Evolutionary conservation across 2,888 invertebrate species (phyloP).

Genomic region (Mystacides longicornis): DNA sequence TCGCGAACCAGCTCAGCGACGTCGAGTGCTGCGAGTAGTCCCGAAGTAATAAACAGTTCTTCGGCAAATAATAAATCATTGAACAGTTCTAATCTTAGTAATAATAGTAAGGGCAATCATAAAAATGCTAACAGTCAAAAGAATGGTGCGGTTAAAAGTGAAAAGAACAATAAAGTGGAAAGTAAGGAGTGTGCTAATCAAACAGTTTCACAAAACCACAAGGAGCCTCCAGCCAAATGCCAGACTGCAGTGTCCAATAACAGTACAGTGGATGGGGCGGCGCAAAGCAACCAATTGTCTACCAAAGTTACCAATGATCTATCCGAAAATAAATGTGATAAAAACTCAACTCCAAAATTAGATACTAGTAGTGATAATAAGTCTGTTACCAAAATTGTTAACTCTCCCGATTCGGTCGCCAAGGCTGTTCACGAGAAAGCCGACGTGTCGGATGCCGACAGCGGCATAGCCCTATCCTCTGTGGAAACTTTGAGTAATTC

Average conservation of each 20-base stretch:
- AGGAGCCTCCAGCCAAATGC: not conserved
- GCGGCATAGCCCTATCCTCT: conserved; percentile 11
- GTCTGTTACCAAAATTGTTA: not conserved
- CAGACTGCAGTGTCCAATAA: not conserved
- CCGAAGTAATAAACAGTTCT: conserved; percentile 6
- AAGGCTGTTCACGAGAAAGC: conserved; percentile 4
- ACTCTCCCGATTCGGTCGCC: not conserved
- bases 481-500: conserved; percentile 3
- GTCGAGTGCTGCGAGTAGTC: conserved; percentile 13
- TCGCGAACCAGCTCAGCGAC: conserved; percentile 11
- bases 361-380: not conserved
- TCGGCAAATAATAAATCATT: not conserved
- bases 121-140: not conserved
- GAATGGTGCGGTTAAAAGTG: not conserved
- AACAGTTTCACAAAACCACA: not conserved
- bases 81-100: not conserved
- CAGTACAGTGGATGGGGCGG: not conserved
- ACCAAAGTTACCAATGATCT: conserved; percentile 4
- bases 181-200: not conserved
- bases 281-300: not conserved
- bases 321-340: not conserved
- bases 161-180: not conserved
- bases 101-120: conserved; percentile 4
- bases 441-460: conserved; percentile 11
- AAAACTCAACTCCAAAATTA: no score